Evolutionary conservation across 2,113 vertebrate species (phyloP), one percentile per base, ranked within the genome.

Genomic region (Odocoileus hemionus): DNA sequence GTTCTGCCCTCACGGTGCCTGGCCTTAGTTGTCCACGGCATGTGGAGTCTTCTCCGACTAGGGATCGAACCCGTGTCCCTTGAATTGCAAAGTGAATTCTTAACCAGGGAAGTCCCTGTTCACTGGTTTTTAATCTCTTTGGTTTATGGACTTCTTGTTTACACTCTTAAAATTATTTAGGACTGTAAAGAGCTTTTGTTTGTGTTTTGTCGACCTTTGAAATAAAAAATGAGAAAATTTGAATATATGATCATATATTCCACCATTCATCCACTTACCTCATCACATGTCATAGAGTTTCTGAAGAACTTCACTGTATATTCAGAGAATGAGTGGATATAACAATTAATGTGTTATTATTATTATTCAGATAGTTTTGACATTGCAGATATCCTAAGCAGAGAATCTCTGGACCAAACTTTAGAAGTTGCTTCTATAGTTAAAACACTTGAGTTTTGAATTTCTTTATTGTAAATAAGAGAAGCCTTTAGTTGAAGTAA

Each of bases 181-280:
- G 9, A 64, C 8, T 36, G 6, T 8, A 30, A 36, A 36, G 36
- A 89, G 3, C 4, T 95, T 67, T 94, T 86, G 10, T 60, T 61
- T 52, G 39, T 70, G 78, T 78, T 94, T 95, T 85, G 39, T 76
- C 21, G 19, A 74, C 33, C 88, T 64, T 87, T 95, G 55, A 90
- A 92, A 84, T 96, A 78, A 82, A 89, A 96, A 96, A 83, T 86
- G 74, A 94, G 60, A 94, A 55, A 76, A 36, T 89, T 78, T 96
- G 30, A 96, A 60, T 94, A 55, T 79, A 60, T 7, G 86, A 39
- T 43, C 7, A 45, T 90, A 78, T 16, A 76, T 94, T 84, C 14
- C 7, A 9, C 57, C 93, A 76, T 5, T 89, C n/a, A 52, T 60
- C 28, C 86, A 80, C 3, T 93, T 64, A 82, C 78, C 7, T 67